phyloP scores from a whole-genome alignment of 2,888 invertebrate species.

The Cerceris ruficornis region DNA sequence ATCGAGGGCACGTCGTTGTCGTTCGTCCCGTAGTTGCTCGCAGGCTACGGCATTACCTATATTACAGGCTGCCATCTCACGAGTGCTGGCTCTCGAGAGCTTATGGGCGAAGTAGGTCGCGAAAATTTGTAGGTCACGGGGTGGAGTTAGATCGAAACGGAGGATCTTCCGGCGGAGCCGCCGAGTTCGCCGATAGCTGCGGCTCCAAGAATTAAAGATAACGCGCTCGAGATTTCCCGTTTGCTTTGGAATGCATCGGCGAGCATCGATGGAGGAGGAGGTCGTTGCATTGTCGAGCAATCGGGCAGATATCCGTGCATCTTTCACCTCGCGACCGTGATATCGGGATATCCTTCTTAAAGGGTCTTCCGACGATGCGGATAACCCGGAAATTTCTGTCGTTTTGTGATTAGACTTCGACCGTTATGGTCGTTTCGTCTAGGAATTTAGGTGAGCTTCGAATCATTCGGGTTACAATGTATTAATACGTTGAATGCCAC shows the following conservation, averaged over 20 bases:
- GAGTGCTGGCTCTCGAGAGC: slow-evolving; percentile 36
- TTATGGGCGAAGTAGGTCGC: slow-evolving; percentile 59
- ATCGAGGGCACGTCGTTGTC: not conserved
- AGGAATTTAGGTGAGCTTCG: no score
- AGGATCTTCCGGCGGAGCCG: slow-evolving; percentile 20
- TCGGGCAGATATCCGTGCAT: slow-evolving; percentile 30
- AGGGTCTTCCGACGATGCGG: no score
- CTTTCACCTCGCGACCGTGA: slow-evolving; percentile 7
- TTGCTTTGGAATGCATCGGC: no score
- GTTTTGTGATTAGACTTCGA: no score
- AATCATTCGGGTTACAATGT: no score
- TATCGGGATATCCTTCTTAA: no score
- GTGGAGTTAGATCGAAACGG: slow-evolving; percentile 7
- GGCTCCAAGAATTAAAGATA: no score
- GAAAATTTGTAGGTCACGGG: slow-evolving; percentile 63
- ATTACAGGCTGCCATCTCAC: slow-evolving; percentile 19
- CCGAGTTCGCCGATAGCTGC: not conserved
- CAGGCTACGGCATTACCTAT: not conserved
- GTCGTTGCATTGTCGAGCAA: slow-evolving; percentile 59
- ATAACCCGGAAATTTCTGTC: no score
- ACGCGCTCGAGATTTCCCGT: no score
- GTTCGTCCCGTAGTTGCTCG: not conserved
- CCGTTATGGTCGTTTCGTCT: no score
- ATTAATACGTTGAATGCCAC: no score
- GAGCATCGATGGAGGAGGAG: no score